Base-by-base conservation (phyloP, 2,113 vertebrate genomes). In the Eubucco bourcierii region DNA sequence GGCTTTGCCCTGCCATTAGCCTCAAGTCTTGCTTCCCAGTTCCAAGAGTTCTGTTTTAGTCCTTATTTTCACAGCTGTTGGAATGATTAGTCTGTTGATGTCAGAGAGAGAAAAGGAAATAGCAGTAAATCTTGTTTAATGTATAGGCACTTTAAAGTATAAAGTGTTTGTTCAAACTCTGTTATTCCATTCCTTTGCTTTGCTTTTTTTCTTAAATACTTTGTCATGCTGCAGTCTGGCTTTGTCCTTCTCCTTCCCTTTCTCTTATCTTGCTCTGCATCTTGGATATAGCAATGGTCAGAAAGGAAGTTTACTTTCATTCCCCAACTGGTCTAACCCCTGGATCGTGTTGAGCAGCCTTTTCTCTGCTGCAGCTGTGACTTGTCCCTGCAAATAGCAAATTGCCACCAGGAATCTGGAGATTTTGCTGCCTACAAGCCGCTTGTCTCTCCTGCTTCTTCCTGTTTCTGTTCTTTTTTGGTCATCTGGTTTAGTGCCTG, bases 11-110 rank as follows among this genome's bases (percentile, higher is more conserved):
- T 83, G 15, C 56, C 14, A 8, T 84, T 83, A 84, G 67, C 53
- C 65, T 25, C 27, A 41, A 6, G 27, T 86, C 70, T 61, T 16
- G 5, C 52, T 68, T 72, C 58, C 58, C 74, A 80, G 34, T 56
- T 66, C 68, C 64, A 73, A 34, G 76, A 75, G 39, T 78, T 31
- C 18, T 47, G 8, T 34, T 93, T 64, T 58, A 67, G 31, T 78
- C 70, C 70, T 88, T 97, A 75, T 96, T 97, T 96, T 93, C 80
- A 88, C 80, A 84, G 93, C 94, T 97, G 97, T 90, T 93, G 44
- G 58, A 86, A 77, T 83, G 41, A 80, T 96, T 87, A 63, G 80
- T 70, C 91, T 79, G n/a, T 88, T 59, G 67, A 90, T 87, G 81
- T 94, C 68, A 82, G 70, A 71, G 41, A 65, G 66, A 70, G 58